Evolutionary conservation across 1,140 invertebrate genomes (phyloP), one percentile per base, ranked within the genome.

Genomic region (Pachyrhynchus sulphureomaculatus): DNA sequence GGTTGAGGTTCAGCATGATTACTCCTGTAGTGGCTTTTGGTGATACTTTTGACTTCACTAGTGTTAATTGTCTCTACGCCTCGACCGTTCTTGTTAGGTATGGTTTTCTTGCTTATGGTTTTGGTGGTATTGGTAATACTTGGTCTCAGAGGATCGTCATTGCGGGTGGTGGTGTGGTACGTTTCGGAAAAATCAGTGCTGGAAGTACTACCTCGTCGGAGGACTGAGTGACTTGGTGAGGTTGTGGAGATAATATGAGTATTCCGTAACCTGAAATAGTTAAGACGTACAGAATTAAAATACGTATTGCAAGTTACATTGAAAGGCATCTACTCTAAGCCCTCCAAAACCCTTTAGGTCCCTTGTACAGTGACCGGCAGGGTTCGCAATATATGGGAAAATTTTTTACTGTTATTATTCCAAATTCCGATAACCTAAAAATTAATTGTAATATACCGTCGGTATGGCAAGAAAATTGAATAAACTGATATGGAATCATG

Each of bases 171-270:
- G 62, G 86, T 86, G 55, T 84, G 78, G 62, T 86, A 85, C 0
- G 85, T 87, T 72, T 88, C 86, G 1, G 84, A 84, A 68, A 84
- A 89, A 71, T 88, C 86, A 51, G 87, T 86, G 66, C 83, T 86
- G 64, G 80, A 82, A 61, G 80, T 79, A 68, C 83, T 86, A 34
- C 84, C 83, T 59, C 83, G 63, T 72, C 54, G 78, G 68, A 69
- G 81, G 73, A 71, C 72, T 15, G 64, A 73, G 20, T 65, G 58
- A 17, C 51, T 66, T 18, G 58, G 68, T 49, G 65, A 68, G 20
- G 57, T 69, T 2, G 36, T 58, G 15, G 58, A 34, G 6, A 54
- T 26, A 8, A 67, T 45, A 23, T 71, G 61, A 2, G 66, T 66
- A 39, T 74, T 68, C 8, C 68, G 51, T 21, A 75, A 55, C 33